Evolutionary conservation across 2,888 invertebrate genomes (phyloP), one percentile per base, ranked within the genome.

Genomic region (Aethes cnicana): DNA sequence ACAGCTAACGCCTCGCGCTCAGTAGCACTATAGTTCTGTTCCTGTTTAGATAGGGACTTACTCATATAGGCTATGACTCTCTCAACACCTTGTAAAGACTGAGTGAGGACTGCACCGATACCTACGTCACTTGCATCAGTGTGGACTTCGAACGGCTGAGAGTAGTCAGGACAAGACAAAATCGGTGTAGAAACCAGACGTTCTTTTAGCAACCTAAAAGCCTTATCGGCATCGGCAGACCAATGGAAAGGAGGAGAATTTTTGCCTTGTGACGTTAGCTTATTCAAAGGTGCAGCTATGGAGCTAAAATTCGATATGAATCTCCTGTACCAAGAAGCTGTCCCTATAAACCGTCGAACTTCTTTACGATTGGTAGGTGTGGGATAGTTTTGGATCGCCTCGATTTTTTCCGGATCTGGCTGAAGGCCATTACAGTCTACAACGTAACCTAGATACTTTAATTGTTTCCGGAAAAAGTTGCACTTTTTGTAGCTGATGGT

Each of bases 341-440:
- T 42, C 2, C 49, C 49, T 4, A 49, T 30, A 49, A 52, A 52
- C 6, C 44, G 18, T 11, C 28, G 35, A 1, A 52, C n/a, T 2
- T 47, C 46, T 16, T 42, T 47, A 11, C 37, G 33, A 32, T 17
- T 23, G 5, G 17, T 48, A 7, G 39, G 39, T n/a, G 37, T 25
- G 9, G 41, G 26, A 12, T 26, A 50, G 16, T 37, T 30, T 1
- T 30, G 7, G 2, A 50, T 50, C 4, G 50, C 50, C n/a, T 20
- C 12, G 1, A 43, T 36, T 16, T 50, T 50, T 7, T 50, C 50
- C 2, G 43, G 43, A 16, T 50, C 50, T 4, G 50, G 16, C 12
- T 28, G 43, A 2, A 50, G 11, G 2, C 50, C 43, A 14, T 30
- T 21, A 17, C n/a, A 20, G 43, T 62, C 58, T 1, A 78, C 63